Evolutionary conservation across 2,888 invertebrate genomes (phyloP), one percentile per base, ranked within the genome.

Genomic region (Lasioglossum calceatum): DNA sequence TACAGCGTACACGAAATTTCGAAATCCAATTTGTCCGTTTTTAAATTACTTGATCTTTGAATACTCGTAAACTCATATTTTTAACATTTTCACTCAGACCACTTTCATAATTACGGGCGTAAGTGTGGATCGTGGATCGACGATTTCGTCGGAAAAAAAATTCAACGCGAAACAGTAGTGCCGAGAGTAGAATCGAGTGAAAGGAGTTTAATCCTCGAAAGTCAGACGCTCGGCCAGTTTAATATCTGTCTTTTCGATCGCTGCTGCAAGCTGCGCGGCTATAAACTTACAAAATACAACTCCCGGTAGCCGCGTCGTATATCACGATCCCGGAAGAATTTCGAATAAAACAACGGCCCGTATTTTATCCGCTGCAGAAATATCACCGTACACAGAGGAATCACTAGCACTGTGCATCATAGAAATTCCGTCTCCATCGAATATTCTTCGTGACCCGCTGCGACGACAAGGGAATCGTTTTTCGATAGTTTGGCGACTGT

Each of bases 251-350:
- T 42, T 36, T 19, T 42, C 36, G 36, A 42, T 32, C 39, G 44
- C 19, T 23, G 7, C 27, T 8, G 5, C 5, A 42, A 27, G 23
- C 19, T 12, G 16, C 14, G 19, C 36, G 61, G 32, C 73, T 47
- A 19, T 67, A 67, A 67, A 58, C 61, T 32, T 79, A 64, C 32
- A 44, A 61, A 79, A 47, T 42, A 19, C 23, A 27, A 32, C 36
- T 12, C 16, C 12, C 19, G 19, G 27, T 12, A 39, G 7, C 47
- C 36, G 8, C 32, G 32, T 23, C 75, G 27, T 75, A 70, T 75
- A 50, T 58, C 75, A 44, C 47, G 39, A 39, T 64, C 23, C 64
- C 47, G 36, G 73, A 67, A 74, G 74, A 72, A 72, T 72, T 32
- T 64, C 79, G 50, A n/a, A 36, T 64, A 67, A 61, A 64, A 67